Percentiles rank a stretch among this genome's conserved stretches.
phyloP scores from a whole-genome alignment of 2,113 vertebrate species.

The Actinemys pallida region DNA sequence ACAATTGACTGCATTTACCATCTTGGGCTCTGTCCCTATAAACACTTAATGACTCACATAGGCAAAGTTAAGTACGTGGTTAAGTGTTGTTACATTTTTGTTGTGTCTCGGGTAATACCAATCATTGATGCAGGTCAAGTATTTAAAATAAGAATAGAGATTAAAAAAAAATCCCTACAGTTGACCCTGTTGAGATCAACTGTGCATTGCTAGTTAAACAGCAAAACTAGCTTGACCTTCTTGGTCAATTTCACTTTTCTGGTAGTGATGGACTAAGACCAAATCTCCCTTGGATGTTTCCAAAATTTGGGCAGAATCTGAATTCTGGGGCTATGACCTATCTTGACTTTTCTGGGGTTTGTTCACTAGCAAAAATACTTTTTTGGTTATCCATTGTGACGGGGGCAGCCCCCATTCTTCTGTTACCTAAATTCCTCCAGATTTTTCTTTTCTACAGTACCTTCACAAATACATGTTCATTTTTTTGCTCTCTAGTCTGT shows the following conservation, averaged over 20 bases:
- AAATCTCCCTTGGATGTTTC: not conserved
- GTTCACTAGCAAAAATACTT: not conserved
- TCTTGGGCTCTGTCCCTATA: not conserved
- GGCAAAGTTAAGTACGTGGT: not conserved
- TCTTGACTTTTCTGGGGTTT: not conserved
- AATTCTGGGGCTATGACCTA: not conserved
- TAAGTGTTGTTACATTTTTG: not conserved
- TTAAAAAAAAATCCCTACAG: not conserved
- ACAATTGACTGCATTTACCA: not conserved
- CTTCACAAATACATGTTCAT: not conserved
- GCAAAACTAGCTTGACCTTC: not conserved
- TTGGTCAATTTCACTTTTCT: not conserved
- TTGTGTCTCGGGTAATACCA: not conserved
- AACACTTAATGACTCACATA: not conserved
- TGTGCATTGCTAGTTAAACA: not conserved
- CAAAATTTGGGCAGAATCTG: not conserved
- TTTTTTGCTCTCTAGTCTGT: not conserved
- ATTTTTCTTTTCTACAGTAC: accelerated
- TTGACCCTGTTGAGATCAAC: not conserved
- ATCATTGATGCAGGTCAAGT: not conserved
- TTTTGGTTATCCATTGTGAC: not conserved
- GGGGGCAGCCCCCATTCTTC: not conserved
- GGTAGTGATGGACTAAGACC: not conserved
- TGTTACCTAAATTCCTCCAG: not conserved
- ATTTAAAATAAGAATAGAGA: not conserved